Evolutionary conservation across 2,888 invertebrate genomes (phyloP).

Genomic region (Drosophila yooni): DNA sequence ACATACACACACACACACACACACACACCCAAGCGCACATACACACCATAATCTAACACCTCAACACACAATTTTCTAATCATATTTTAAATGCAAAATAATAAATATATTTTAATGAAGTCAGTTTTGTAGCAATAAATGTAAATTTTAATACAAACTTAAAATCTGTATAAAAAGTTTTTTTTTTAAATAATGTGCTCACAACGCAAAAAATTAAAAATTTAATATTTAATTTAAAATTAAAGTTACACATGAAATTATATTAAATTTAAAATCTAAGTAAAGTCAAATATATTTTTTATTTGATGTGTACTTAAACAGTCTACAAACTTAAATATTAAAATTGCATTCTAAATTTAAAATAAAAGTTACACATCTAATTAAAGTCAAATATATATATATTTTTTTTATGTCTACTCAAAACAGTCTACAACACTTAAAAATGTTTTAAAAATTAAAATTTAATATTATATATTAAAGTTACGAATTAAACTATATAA

Average conservation of each 20-base stretch:
- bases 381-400: not conserved
- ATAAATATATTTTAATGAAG: not conserved
- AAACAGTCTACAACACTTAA: not conserved
- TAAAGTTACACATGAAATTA: not conserved
- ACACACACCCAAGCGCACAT: conserved; percentile 22
- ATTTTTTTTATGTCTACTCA: not conserved
- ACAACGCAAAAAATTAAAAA: not conserved
- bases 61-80: not conserved
- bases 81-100: not conserved
- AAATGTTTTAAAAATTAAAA: accelerated
- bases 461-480: not conserved
- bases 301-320: too few relatives aligned
- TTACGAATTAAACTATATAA: not conserved
- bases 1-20: conserved; percentile 15
- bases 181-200: too few relatives aligned
- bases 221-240: not conserved
- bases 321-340: not conserved
- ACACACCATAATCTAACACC: conserved; percentile 53
- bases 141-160: not conserved
- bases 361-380: not conserved
- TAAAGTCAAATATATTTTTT: not conserved
- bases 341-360: too few relatives aligned
- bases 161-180: too few relatives aligned
- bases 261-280: not conserved
- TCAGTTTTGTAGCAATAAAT: not conserved